These are phyloP conservation scores for Squalus acanthias DNA, from an alignment of 2,797 vertebrate species.

Conservation along the genomic window DNA sequence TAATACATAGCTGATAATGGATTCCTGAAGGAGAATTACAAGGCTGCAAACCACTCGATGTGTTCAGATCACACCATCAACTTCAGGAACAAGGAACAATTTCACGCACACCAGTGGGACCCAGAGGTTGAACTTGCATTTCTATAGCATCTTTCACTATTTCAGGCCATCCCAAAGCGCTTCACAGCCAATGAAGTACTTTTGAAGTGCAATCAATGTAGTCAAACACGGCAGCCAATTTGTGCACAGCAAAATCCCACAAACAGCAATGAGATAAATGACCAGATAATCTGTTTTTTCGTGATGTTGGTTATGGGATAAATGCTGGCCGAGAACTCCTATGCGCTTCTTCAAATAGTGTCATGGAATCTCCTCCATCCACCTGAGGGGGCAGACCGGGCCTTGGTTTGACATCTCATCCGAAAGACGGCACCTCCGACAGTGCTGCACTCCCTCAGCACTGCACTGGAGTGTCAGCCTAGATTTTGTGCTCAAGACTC, in stretches of 20 bases:
- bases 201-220: background rate
- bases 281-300: no score
- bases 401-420: background rate
- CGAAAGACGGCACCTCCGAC: background rate
- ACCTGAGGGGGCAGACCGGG: background rate
- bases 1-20: background rate
- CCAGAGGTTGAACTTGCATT: background rate
- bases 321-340: background rate
- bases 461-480: background rate
- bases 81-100: background rate
- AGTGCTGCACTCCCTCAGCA: background rate
- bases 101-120: background rate
- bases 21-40: background rate
- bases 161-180: background rate
- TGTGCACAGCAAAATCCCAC: background rate
- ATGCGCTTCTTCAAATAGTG: background rate
- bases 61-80: background rate
- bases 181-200: background rate
- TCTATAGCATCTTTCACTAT: background rate
- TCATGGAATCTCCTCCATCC: background rate
- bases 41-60: background rate
- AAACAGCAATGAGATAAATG: background rate
- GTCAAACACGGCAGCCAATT: background rate
- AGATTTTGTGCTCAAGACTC: background rate
- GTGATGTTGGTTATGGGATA: background rate